Base-by-base conservation (phyloP, 2,797 vertebrate genomes). In the Enteromius mattozi region DNA sequence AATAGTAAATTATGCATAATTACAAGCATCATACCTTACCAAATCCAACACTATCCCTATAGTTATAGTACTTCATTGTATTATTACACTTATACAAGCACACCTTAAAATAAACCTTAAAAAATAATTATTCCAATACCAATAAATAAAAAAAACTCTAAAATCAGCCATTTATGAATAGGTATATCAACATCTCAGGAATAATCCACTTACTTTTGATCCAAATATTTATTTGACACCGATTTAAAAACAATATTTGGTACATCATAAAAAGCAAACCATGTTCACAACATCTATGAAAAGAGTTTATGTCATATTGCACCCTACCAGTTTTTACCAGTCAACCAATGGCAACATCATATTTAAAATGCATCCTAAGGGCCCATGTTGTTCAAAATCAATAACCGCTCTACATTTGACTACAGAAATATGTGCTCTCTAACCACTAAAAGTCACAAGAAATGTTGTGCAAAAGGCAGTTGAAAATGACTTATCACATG, bases 171-270 rank as follows among this genome's bases (percentile, higher is more conserved):
- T 17, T 17, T 17, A 10, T 2, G 19, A 24, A 45, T 24, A 45
- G 2, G 1, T 71, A 7, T 30, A 72, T 72, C 40, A 4, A 72
- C 35, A 45, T 33, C 17, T 74, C 42, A 59, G 40, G n/a, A 72
- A 63, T n/a, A 4, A 54, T 49, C 16, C 24, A 66, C 6, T 49
- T 27, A n/a, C 6, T 54, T 63, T 72, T 37, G 54, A 27, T 42
- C 17, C 0, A 86, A 66, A 79, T 35, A 83, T 86, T 83, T 71
- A 79, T 82, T 82, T 54, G 56, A 71, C 65, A 72, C 68, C 7
- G 0, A 78, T 81, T 54, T 82, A 33, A 86, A 85, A 72, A 45
- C 24, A 77, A 21, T 8, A 61, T 79, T 78, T 42, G n/a, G 30
- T 30, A 71, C 65, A 82, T 70, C 27, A 42, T 33, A 63, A 72